phyloP scores from a whole-genome alignment of 1,140 invertebrate species.

The Drosophila santomea region DNA sequence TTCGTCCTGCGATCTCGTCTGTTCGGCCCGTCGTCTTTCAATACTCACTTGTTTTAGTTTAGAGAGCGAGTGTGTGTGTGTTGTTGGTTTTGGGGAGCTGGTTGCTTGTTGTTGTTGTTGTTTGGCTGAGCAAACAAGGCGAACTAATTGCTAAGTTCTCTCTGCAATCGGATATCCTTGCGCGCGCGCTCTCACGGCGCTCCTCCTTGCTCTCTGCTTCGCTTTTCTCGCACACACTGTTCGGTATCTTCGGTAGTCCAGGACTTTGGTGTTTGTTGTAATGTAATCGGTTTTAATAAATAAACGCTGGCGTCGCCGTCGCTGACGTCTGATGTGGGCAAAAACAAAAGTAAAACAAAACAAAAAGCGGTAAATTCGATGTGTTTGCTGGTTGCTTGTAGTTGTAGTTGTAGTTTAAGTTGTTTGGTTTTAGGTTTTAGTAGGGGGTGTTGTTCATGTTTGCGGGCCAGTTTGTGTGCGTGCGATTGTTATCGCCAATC shows the following conservation, averaged over 20 bases:
- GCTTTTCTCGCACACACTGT: conserved; percentile 13
- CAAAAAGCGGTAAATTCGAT: conserved; percentile 42
- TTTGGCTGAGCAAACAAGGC: conserved; percentile 43
- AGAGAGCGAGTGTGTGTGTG: conserved; percentile 24
- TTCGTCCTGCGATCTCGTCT: conserved; percentile 17
- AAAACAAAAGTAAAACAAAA: conserved; percentile 60
- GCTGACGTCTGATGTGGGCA: conserved; percentile 46
- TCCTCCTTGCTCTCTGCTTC: conserved; percentile 26
- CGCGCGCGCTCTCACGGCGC: conserved; percentile 71
- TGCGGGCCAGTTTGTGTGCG: background rate
- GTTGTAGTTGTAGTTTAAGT: conserved; percentile 5
- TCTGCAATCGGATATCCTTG: conserved; percentile 36
- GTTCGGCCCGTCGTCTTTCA: conserved; percentile 13
- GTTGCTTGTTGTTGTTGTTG: conserved; percentile 24
- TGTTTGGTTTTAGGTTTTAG: conserved; percentile 1
- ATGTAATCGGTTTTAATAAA: conserved; percentile 47
- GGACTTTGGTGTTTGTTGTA: conserved; percentile 38
- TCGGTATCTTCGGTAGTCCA: conserved; percentile 35
- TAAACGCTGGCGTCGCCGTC: conserved; percentile 51
- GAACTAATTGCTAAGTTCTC: conserved; percentile 37
- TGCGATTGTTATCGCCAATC: conserved; percentile 58
- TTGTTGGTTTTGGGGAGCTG: conserved; percentile 17
- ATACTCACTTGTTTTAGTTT: conserved; percentile 72
- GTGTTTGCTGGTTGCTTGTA: conserved; percentile 21
- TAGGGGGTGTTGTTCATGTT: conserved; percentile 14